phyloP scores from a whole-genome alignment of 92 coral and sea anemone species.

The Palythoa caribaeorum region DNA sequence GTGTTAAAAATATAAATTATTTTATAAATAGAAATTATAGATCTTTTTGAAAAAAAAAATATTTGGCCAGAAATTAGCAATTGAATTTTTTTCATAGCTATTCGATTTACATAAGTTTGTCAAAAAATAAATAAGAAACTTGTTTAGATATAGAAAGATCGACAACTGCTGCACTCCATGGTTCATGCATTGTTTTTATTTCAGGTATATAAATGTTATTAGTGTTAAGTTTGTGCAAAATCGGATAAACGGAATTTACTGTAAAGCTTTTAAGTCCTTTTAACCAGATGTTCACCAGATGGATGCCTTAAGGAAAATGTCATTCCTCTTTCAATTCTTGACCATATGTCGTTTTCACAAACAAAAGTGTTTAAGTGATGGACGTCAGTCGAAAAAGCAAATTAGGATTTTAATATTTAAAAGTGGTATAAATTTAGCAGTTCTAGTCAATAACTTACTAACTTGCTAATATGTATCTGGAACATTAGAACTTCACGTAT shows the following conservation, averaged over 20 bases:
- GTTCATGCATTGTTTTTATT: background rate
- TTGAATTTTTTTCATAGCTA: no score
- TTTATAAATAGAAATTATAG: no score
- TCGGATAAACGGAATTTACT: background rate
- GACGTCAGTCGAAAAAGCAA: background rate
- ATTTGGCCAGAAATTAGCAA: no score
- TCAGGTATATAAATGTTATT: background rate
- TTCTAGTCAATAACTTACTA: no score
- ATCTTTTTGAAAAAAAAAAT: no score
- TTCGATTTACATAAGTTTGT: no score
- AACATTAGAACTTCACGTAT: no score
- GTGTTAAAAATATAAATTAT: no score
- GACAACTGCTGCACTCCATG: background rate
- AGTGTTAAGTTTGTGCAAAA: background rate
- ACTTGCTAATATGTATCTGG: no score
- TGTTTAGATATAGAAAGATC: background rate
- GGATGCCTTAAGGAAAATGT: background rate
- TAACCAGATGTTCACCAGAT: background rate
- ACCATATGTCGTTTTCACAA: conserved; percentile 3
- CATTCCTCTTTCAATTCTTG: background rate
- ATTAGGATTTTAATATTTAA: background rate
- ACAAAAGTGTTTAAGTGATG: background rate
- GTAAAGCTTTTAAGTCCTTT: background rate
- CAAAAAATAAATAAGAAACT: no score
- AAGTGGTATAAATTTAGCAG: no score